Percentiles rank a stretch among this genome's conserved stretches.
phyloP scores from a whole-genome alignment of 2,888 invertebrate species.

The Scaeva pyrastri region DNA sequence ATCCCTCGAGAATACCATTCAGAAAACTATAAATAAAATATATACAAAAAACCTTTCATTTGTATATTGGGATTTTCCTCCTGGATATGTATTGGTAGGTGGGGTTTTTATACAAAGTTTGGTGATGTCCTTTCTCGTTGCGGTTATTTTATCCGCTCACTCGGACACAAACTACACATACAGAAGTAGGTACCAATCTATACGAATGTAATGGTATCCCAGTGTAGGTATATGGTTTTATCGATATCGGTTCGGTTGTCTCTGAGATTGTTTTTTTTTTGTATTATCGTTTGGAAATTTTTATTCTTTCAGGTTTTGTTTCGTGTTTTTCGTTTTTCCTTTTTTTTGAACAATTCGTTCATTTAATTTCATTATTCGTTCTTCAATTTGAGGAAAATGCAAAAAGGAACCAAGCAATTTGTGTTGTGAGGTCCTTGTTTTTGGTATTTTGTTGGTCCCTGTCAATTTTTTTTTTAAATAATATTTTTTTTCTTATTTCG shows the following conservation, averaged over 20 bases:
- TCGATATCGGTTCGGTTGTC: slow-evolving; percentile 45
- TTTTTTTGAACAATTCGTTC: slow-evolving; percentile 17
- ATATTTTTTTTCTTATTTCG: slow-evolving; percentile 28
- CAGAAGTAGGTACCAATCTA: too few species aligned
- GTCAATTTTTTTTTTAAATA: not conserved
- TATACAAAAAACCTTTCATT: slow-evolving; percentile 19
- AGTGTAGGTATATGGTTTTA: not conserved
- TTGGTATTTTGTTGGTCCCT: slow-evolving; percentile 13
- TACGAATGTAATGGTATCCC: too few species aligned
- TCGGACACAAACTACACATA: not conserved
- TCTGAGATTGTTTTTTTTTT: slow-evolving; percentile 61
- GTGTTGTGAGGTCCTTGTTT: slow-evolving; percentile 25
- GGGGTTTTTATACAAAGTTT: too few species aligned
- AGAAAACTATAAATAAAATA: slow-evolving; percentile 14
- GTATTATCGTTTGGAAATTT: slow-evolving; percentile 54
- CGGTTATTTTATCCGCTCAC: slow-evolving; percentile 38
- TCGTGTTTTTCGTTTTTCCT: slow-evolving; percentile 3
- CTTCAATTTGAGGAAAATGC: slow-evolving; percentile 24
- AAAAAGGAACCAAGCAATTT: slow-evolving; percentile 32
- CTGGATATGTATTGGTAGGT: not conserved
- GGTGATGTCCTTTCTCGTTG: slow-evolving; percentile 25
- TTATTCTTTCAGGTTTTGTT: not conserved
- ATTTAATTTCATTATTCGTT: slow-evolving; percentile 49
- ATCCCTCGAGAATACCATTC: not conserved
- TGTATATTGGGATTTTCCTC: not conserved